Evolutionary conservation across 35 echinoderm and acorn worm species (phyloP).

Genomic region (Eucidaris tribuloides): DNA sequence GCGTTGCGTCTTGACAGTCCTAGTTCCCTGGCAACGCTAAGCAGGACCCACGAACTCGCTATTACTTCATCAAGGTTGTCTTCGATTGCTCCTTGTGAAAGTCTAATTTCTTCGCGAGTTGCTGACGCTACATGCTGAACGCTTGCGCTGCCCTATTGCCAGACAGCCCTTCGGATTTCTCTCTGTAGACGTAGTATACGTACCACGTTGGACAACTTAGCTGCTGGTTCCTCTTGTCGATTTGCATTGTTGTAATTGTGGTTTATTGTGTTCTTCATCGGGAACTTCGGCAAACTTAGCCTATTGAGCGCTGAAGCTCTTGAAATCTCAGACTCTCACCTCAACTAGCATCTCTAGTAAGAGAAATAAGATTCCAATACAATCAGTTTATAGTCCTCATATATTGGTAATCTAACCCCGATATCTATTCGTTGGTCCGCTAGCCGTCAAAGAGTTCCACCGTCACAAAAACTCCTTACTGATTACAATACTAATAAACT

Average conservation of each 20-base stretch:
- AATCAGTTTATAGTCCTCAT: constrained; percentile 83
- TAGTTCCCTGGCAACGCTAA: constrained; percentile 9
- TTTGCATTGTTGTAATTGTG: constrained; percentile 91
- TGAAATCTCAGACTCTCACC: constrained; percentile 87
- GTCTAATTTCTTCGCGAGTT: constrained; percentile 28
- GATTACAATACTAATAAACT: constrained; percentile 80
- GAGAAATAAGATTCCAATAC: constrained; percentile 79
- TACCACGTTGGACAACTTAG: constrained; percentile 74
- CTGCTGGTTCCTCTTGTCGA: constrained; percentile 80
- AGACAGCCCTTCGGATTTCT: constrained; percentile 73
- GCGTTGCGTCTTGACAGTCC: constrained; percentile 10
- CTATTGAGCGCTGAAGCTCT: constrained; percentile 78
- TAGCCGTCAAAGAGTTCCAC: constrained; percentile 74
- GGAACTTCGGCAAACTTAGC: constrained; percentile 75
- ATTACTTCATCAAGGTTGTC: background rate
- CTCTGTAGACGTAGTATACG: constrained; percentile 56
- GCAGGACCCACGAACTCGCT: constrained; percentile 23
- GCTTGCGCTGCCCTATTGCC: background rate
- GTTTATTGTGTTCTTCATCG: constrained; percentile 43
- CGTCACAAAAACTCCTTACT: constrained; percentile 79
- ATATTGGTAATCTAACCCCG: constrained; percentile 88
- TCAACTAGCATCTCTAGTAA: constrained; percentile 88
- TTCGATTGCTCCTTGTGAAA: background rate
- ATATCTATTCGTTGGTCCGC: constrained; percentile 69
- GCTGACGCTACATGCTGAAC: too few relatives aligned